Evolutionary conservation across 2,888 invertebrate species (phyloP), one percentile per base, ranked within the genome.

Genomic region (Rhagophthalmus giganteus): DNA sequence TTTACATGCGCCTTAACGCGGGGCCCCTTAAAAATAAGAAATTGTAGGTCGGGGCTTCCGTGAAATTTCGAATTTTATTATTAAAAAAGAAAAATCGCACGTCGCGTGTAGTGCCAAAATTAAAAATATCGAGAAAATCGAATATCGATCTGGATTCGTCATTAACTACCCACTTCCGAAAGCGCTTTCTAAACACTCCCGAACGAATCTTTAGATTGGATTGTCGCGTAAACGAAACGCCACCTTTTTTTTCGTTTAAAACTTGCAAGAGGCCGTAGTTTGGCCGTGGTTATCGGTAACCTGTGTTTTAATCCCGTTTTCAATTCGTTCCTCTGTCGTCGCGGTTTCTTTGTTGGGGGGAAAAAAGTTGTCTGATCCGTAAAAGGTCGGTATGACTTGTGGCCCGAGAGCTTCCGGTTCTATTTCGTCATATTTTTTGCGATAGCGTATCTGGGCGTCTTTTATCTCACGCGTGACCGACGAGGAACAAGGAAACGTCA

Each of bases 1-100:
- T 68, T 67, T 64, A 60, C 65, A 63, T 62, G 53, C 52, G 53
- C 42, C 46, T 46, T 45, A 45, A 34, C 38, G 20, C 41, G 24
- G 25, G 32, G 32, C 34, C 30, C 25, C 34, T 15, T 37, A 24
- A 16, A 25, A 37, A 37, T 20, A 31, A 31, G 11, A 9, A 9
- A 27, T 8, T 27, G 20, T 20, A 5, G 20, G 20, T n/a, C n/a
- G n/a, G n/a, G n/a, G n/a, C n/a, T n/a, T n/a, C n/a, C 20, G 20
- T 20, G 3, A 20, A 20, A 20, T 20, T 20, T 20, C 20, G 20
- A 3, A 20, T 20, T 7, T n/a, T n/a, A n/a, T n/a, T n/a, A n/a
- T n/a, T n/a, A n/a, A n/a, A 20, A 20, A 20, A 20, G 20, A 3
- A 20, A 20, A 20, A 20, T 5, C 7, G 20, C 20, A 20, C 3